phyloP scores from a whole-genome alignment of 2,113 vertebrate species.

The Panthera uncia region DNA sequence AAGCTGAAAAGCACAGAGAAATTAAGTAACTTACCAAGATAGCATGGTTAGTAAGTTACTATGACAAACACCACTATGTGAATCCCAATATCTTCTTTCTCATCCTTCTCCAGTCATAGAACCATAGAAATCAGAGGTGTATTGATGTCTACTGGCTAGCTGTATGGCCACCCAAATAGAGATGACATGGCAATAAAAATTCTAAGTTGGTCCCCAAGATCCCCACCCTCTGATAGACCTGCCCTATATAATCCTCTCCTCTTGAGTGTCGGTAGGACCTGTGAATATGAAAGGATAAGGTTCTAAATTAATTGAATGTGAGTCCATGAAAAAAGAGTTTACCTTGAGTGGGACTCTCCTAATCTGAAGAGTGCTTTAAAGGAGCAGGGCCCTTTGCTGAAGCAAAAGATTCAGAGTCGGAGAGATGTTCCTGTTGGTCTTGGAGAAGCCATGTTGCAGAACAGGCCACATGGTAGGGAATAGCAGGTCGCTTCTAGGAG shows the following conservation, averaged over 20 bases:
- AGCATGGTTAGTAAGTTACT: not conserved
- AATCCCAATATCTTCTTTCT: not conserved
- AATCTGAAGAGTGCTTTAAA: not conserved
- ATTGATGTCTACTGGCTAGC: not conserved
- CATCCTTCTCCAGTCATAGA: not conserved
- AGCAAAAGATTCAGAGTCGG: not conserved
- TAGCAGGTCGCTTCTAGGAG: not conserved
- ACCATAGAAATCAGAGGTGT: not conserved
- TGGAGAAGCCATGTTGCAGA: not conserved
- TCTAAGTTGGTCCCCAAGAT: not conserved
- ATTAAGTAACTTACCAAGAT: not conserved
- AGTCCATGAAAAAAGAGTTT: not conserved
- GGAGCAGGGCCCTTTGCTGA: not conserved
- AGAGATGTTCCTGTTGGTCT: not conserved
- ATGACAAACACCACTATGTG: not conserved
- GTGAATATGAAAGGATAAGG: not conserved
- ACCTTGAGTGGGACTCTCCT: not conserved
- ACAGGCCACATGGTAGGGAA: not conserved
- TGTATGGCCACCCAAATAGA: not conserved
- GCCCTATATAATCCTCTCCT: not conserved
- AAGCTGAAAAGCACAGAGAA: not conserved
- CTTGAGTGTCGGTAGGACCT: not conserved
- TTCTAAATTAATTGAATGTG: not conserved
- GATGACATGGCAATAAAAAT: not conserved
- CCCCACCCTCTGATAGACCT: too few species aligned